Evolutionary conservation across 2,113 vertebrate genomes (phyloP), one percentile per base, ranked within the genome.

Genomic region (Solea senegalensis): DNA sequence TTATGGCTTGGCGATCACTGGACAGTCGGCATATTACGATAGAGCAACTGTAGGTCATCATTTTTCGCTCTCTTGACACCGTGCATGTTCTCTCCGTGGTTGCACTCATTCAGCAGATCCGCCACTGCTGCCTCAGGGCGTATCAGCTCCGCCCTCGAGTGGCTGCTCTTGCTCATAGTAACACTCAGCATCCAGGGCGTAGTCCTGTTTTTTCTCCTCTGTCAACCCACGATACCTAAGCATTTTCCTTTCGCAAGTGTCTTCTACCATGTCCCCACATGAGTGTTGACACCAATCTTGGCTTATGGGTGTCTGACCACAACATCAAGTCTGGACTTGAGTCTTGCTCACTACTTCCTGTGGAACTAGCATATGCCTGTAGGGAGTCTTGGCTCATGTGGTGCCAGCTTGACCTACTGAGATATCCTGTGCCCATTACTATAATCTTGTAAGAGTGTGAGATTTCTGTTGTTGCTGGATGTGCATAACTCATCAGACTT

Each of bases 311-410:
- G 55, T 65, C 61, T 63, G 63, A 79, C 79, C 69, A 57, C 80
- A 69, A 41, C 68, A 67, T 70, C 62, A 57, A 45, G 65, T 53
- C 52, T 43, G 50, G 51, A 61, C 72, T 68, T 57, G 74, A 13
- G 3, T 59, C 50, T 39, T 7, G 50, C 76, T 85, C 48, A 2
- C 62, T 46, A 45, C 66, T 81, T 87, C 72, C 67, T 75, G 56
- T 58, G 68, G 62, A 62, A 83, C 85, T 85, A 74, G 81, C 58
- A 66, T 27, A 66, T 62, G 57, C 41, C 64, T 65, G 64, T 72
- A 64, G 21, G 21, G 21, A 21, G 21, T 21, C 21, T 21, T 21
- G 21, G 21, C 21, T 1, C 1, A 21, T 21, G 21, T 21, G 21
- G 21, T 21, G 21, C 21, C 21, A 21, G 21, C 21, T 21, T 21